Evolutionary conservation across 2,888 invertebrate genomes (phyloP).

Genomic region (Leptogaster cylindrica): DNA sequence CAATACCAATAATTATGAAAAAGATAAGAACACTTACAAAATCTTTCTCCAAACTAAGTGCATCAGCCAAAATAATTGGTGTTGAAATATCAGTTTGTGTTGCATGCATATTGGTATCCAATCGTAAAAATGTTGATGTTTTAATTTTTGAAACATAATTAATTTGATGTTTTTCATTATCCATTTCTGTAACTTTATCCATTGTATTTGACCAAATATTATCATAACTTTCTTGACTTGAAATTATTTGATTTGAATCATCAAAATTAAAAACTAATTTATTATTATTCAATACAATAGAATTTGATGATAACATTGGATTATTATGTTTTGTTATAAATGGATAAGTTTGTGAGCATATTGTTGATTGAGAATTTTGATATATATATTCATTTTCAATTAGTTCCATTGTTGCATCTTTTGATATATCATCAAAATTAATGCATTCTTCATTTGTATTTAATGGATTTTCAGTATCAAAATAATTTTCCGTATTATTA

Average conservation of each 20-base stretch:
- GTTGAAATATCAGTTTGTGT: conserved; percentile 7
- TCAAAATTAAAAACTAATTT: not conserved
- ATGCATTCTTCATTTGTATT: not conserved
- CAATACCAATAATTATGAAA: not conserved
- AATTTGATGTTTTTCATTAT: not conserved
- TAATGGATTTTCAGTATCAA: not conserved
- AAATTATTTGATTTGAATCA: not conserved
- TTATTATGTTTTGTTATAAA: not conserved
- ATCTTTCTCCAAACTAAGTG: conserved; percentile 4
- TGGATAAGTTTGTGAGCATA: not conserved
- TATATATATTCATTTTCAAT: not conserved
- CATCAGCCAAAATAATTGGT: conserved; percentile 22
- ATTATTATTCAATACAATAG: not conserved
- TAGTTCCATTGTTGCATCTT: not conserved
- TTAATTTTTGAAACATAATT: not conserved
- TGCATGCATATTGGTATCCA: not conserved
- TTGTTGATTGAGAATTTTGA: not conserved
- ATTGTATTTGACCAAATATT: too few relatives aligned
- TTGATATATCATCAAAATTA: not conserved
- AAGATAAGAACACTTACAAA: not conserved
- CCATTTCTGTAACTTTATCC: not conserved
- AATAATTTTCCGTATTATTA: not conserved
- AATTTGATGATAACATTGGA: not conserved
- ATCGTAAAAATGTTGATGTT: not conserved
- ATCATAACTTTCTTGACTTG: too few relatives aligned